A percentile compares a stretch with the other conserved stretches of the same genome.
Conservation (phyloP, 23 tunicate genomes). For the Phallusia fumigata region DNA sequence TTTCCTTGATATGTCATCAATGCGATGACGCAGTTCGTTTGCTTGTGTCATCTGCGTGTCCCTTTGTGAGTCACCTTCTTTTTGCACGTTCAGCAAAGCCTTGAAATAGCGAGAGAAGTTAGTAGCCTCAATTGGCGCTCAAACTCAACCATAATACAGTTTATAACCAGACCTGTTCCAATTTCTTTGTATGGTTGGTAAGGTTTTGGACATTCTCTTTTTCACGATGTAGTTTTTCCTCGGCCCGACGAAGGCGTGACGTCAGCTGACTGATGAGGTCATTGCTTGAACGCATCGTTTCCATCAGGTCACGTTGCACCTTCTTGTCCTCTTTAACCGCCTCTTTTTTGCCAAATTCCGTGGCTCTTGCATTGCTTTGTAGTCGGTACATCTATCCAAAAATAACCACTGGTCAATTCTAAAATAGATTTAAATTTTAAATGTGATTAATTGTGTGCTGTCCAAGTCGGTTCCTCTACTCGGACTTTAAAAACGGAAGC, state of each 20-base stretch:
- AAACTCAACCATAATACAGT: neutral
- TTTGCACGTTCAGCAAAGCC: conserved; percentile 71
- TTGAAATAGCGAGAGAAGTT: neutral
- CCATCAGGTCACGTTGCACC: conserved; percentile 77
- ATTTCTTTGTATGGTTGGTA: conserved; percentile 57
- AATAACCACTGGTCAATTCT: too few relatives aligned
- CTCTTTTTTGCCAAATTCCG: conserved; percentile 61
- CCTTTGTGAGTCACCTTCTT: conserved; percentile 50
- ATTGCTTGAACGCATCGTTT: conserved; percentile 78
- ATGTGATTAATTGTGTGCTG: too few relatives aligned
- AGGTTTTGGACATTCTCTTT: conserved; percentile 67
- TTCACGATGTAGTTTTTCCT: conserved; percentile 81
- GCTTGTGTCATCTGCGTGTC: conserved; percentile 52
- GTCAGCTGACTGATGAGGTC: conserved; percentile 86
- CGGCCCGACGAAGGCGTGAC: conserved; percentile 76
- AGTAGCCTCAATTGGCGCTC: neutral
- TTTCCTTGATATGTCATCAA: conserved; percentile 54
- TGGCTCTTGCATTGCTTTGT: conserved; percentile 58
- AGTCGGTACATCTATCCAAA: conserved; percentile 63
- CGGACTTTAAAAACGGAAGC: too few relatives aligned
- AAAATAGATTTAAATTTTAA: too few relatives aligned
- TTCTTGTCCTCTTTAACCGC: conserved; percentile 54
- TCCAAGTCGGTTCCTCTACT: too few relatives aligned
- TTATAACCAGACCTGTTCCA: conserved; percentile 53
- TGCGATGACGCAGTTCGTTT: conserved; percentile 50